Evolutionary conservation across 2,113 vertebrate genomes (phyloP).

Genomic region (Corydoras sp.): DNA sequence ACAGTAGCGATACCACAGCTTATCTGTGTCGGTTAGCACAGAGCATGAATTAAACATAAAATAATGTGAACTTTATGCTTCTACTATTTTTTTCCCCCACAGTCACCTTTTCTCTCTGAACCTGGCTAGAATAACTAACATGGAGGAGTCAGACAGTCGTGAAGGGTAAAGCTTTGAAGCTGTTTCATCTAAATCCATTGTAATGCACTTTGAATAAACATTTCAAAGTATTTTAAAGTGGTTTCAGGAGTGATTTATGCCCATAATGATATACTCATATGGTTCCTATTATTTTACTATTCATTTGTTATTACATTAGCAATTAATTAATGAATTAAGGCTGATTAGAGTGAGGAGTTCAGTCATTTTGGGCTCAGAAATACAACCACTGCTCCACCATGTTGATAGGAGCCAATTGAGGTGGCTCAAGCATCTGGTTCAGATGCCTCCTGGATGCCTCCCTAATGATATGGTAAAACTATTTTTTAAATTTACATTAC

Average conservation of each 20-base stretch:
- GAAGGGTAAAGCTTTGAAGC: neutral
- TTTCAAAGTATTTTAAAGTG: neutral
- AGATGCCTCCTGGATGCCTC: no score
- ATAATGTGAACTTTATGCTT: neutral
- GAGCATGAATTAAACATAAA: neutral
- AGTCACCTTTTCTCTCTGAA: conserved; percentile 4
- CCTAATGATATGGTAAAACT: no score
- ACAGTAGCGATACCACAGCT: neutral
- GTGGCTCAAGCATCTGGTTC: no score
- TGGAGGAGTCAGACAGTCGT: neutral
- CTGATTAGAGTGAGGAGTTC: no score
- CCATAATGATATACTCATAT: conserved; percentile 19
- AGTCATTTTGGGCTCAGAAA: no score
- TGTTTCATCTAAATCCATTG: neutral
- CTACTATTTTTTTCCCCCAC: conserved; percentile 34
- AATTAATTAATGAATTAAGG: no score
- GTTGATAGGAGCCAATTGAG: no score
- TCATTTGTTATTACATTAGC: no score
- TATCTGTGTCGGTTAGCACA: conserved; percentile 4
- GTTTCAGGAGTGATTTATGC: conserved; percentile 33
- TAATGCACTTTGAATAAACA: conserved; percentile 25
- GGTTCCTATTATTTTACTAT: no score
- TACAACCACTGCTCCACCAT: no score
- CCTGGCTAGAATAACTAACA: neutral
- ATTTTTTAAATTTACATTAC: no score